phyloP scores from a whole-genome alignment of 2,888 invertebrate species.

The Clivina fossor region DNA sequence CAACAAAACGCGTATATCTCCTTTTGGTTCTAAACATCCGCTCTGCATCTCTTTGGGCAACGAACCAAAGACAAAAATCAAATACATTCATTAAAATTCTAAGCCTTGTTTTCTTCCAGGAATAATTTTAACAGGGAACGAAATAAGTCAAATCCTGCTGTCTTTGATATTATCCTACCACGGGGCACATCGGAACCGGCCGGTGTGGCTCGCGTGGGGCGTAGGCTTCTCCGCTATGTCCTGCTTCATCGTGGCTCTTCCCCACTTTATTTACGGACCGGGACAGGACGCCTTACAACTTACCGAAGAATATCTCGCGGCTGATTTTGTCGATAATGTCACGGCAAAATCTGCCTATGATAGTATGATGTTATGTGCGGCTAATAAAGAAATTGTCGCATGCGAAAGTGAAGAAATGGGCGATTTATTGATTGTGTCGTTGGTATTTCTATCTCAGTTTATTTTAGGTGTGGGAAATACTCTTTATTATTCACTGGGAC shows the following conservation, averaged over 20 bases:
- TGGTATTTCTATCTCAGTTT: slow-evolving; percentile 68
- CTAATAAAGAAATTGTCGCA: slow-evolving; percentile 45
- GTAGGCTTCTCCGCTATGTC: slow-evolving; percentile 62
- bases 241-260: slow-evolving; percentile 62
- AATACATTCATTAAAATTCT: too few relatives aligned
- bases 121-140: slow-evolving; percentile 67
- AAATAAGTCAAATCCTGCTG: slow-evolving; percentile 67
- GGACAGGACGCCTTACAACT: slow-evolving; percentile 57
- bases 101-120: slow-evolving; percentile 58
- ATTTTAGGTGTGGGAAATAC: slow-evolving; percentile 69
- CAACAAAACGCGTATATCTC: too few relatives aligned
- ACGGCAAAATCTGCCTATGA: slow-evolving; percentile 37
- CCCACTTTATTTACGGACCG: slow-evolving; percentile 65
- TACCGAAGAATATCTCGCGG: slow-evolving; percentile 53
- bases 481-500: slow-evolving; percentile 65
- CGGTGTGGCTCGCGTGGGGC: slow-evolving; percentile 68
- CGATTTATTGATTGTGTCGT: slow-evolving; percentile 52
- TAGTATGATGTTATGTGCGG: slow-evolving; percentile 42
- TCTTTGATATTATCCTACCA: slow-evolving; percentile 64
- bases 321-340: slow-evolving; percentile 41
- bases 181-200: slow-evolving; percentile 67
- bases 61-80: too few relatives aligned
- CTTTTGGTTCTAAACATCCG: too few relatives aligned
- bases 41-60: too few relatives aligned
- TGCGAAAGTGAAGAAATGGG: slow-evolving; percentile 49